A percentile compares a stretch with the other conserved stretches of the same genome.
phyloP scores from a whole-genome alignment of 2,888 invertebrate species.

The Diachrysia chrysitis region DNA sequence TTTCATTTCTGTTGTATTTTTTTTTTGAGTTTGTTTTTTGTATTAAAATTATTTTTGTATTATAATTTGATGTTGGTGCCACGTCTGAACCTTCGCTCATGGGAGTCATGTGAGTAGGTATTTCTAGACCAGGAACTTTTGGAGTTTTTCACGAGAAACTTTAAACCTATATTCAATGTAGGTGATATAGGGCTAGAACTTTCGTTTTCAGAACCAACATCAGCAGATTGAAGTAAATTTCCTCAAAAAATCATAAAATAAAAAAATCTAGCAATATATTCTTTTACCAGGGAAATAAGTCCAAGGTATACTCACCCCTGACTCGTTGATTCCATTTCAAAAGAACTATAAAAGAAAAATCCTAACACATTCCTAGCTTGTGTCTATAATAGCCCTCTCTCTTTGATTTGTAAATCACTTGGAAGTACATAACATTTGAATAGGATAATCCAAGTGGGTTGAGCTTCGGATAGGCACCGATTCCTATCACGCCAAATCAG shows the following conservation, averaged over 20 bases:
- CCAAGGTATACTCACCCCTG: not conserved
- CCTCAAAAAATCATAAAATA: not conserved
- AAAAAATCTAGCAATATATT: not conserved
- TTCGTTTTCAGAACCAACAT: too few species aligned
- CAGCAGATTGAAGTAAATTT: too few species aligned
- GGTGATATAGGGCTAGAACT: too few species aligned
- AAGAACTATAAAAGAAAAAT: not conserved
- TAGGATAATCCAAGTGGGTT: constrained; percentile 20
- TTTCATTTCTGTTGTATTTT: not conserved
- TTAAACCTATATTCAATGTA: too few species aligned
- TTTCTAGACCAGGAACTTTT: too few species aligned
- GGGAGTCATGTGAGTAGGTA: too few species aligned
- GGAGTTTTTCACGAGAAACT: too few species aligned
- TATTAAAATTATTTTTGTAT: not conserved
- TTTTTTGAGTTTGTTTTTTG: not conserved
- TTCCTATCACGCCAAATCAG: constrained; percentile 1
- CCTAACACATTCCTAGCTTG: not conserved
- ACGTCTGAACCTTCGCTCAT: too few species aligned
- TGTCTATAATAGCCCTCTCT: not conserved
- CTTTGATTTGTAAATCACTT: constrained; percentile 1
- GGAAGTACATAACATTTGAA: constrained; percentile 2
- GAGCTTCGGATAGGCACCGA: not conserved
- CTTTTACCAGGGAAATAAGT: not conserved
- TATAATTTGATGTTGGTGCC: too few species aligned
- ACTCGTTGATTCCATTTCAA: not conserved